Evolutionary conservation across 2,888 invertebrate genomes (phyloP), one percentile per base, ranked within the genome.

Genomic region (Augiades crinisus): DNA sequence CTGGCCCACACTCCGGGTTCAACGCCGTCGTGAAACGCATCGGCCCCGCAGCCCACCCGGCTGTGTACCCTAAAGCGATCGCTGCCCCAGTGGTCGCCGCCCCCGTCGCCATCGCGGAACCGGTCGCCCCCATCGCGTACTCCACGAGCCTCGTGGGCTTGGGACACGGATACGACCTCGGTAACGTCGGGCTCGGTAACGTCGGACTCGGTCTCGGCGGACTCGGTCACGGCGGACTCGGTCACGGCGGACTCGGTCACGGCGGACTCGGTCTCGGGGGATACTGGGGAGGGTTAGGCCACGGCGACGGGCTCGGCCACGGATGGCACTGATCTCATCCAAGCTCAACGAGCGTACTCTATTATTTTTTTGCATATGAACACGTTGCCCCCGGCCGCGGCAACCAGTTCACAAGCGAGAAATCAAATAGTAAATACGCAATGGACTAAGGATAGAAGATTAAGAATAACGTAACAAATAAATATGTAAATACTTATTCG

Each of bases 11-110:
- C 21, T 68, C 72, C 0, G 89, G 89, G 1, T 90, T 89, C 75
- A 86, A 89, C 68, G 90, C 90, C 0, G 75, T 81, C n/a, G 88
- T 90, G 31, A 85, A 84, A 52, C 71, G 84, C 24, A 58, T 87
- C 16, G 89, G 89, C 1, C 70, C 75, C 1, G 82, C 82, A 0
- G 74, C 57, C 0, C 87, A 89, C 58, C 85, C 85, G 0, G 78
- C 78, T 43, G 63, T 66, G 0, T 45, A 67, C 6, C 8, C 36
- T 19, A 36, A 46, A 30, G 47, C 43, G 19, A 19, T 49, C 33
- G 44, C 53, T 2, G 30, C 38, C 2, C 50, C 50, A 21, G 24
- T 24, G 24, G 36, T 51, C 12, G 55, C 34, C 8, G 47, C 55
- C 5, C 49, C 33, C 1, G 34, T 50, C 13, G 41, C 31, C 31